phyloP scores from a whole-genome alignment of 2,797 vertebrate species.

The Iguana delicatissima region DNA sequence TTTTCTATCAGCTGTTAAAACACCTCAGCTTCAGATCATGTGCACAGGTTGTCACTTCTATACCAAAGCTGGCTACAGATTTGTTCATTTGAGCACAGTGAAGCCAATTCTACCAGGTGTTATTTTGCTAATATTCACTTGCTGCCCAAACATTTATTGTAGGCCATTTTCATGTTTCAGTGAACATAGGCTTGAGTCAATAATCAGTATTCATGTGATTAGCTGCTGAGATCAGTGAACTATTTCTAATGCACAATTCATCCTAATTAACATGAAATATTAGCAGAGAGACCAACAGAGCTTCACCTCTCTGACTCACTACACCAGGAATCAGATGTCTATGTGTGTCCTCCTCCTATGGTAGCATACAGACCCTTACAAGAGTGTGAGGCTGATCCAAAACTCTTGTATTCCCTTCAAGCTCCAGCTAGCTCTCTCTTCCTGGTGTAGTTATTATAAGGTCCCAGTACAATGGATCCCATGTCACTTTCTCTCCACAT shows the following conservation, averaged over 20 bases:
- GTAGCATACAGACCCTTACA: neutral
- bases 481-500: neutral
- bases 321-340: neutral
- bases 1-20: neutral
- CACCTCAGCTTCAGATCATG: neutral
- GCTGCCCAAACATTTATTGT: neutral
- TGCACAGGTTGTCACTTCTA: neutral
- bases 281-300: neutral
- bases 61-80: neutral
- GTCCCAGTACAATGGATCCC: neutral
- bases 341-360: neutral
- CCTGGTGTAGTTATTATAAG: neutral
- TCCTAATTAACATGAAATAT: neutral
- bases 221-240: neutral
- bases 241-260: neutral
- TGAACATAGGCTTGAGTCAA: neutral
- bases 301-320: neutral
- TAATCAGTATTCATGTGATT: neutral
- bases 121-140: neutral
- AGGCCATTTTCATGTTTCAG: neutral
- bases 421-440: neutral
- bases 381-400: neutral
- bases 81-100: neutral
- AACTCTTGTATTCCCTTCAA: neutral
- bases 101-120: neutral